Percentiles rank a stretch among this genome's conserved stretches.
phyloP scores from a whole-genome alignment of 2,797 vertebrate species.

The Bradypodion ventrale region DNA sequence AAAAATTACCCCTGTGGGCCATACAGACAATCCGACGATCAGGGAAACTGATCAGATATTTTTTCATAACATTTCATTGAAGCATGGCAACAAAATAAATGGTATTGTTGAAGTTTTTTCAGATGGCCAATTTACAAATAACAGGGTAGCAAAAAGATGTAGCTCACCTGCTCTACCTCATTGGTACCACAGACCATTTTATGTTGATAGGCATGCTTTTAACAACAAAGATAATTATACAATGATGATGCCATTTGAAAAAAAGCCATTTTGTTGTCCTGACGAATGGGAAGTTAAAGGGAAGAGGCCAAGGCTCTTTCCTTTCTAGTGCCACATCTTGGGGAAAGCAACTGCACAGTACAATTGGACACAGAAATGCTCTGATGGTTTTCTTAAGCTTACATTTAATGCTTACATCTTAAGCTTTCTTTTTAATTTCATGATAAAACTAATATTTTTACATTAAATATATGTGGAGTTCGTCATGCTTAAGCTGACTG shows the following conservation, averaged over 20 bases:
- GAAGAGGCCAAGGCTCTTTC: neutral
- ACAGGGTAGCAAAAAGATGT: neutral
- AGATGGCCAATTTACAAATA: neutral
- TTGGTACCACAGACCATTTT: neutral
- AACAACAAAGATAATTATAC: neutral
- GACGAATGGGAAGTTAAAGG: neutral
- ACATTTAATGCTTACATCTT: no score
- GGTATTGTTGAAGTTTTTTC: neutral
- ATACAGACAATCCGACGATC: no score
- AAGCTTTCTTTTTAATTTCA: neutral
- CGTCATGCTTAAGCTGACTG: neutral
- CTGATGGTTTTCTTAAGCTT: neutral
- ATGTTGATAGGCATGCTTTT: neutral
- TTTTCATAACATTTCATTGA: no score
- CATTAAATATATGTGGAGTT: neutral
- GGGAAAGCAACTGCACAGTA: no score
- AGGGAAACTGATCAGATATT: no score
- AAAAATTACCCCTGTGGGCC: no score
- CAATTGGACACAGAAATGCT: no score
- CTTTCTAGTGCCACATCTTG: neutral
- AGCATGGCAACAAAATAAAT: neutral
- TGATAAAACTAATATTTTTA: neutral
- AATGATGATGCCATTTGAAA: neutral
- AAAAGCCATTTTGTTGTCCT: neutral
- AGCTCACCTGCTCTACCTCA: neutral